Percentiles rank a stretch among this genome's conserved stretches.
Evolutionary conservation across 2,888 invertebrate species (phyloP).

Genomic region (Nezara viridula): DNA sequence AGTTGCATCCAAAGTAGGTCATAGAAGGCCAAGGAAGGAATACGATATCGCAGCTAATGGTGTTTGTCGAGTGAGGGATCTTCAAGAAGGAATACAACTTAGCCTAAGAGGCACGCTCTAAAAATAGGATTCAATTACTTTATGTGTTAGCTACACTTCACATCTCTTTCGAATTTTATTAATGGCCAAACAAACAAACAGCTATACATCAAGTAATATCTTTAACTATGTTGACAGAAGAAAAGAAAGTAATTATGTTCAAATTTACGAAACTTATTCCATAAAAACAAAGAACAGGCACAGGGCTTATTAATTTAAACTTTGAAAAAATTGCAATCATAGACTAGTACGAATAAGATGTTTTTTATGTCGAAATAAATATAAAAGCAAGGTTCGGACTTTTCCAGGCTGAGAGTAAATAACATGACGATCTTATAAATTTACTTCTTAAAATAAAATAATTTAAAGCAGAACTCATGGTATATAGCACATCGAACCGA

Average conservation of each 20-base stretch:
- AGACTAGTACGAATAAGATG: too few relatives aligned
- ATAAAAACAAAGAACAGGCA: too few relatives aligned
- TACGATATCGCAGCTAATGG: conserved; percentile 22
- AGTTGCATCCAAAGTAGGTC: conserved; percentile 10
- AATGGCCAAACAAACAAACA: not conserved
- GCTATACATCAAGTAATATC: not conserved
- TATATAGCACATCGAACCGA: too few relatives aligned
- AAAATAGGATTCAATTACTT: conserved; percentile 33
- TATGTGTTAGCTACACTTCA: not conserved
- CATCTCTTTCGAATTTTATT: not conserved
- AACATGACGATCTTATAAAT: too few relatives aligned
- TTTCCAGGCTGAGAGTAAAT: too few relatives aligned
- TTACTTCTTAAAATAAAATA: too few relatives aligned
- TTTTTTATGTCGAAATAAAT: too few relatives aligned
- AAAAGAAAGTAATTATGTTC: not conserved
- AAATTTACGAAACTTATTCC: too few relatives aligned
- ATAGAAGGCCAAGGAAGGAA: not conserved
- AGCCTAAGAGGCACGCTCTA: not conserved
- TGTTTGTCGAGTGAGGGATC: conserved; percentile 2
- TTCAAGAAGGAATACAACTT: not conserved
- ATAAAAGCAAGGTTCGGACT: too few relatives aligned
- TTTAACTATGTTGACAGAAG: not conserved
- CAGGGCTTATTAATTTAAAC: too few relatives aligned
- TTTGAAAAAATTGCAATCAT: too few relatives aligned
- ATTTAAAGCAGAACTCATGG: too few relatives aligned